These are phyloP conservation scores for Mongoloraphidia duomilia DNA, from an alignment of 2,888 invertebrate species.

Conservation along the genomic window DNA sequence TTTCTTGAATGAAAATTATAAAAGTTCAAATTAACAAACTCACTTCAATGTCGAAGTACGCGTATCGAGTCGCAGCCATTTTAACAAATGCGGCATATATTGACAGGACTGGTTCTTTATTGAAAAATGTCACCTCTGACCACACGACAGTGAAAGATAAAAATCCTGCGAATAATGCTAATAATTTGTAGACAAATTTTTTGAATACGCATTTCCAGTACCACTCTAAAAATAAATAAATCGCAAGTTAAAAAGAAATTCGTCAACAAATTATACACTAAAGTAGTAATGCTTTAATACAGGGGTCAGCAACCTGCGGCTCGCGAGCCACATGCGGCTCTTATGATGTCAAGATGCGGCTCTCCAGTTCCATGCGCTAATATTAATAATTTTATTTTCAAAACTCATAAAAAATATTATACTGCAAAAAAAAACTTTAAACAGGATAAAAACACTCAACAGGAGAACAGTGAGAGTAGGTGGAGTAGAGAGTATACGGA, in stretches of 20 bases:
- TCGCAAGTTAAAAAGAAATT: neutral
- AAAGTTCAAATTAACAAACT: slow-evolving; percentile 14
- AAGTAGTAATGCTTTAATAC: neutral
- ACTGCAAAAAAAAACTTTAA: too few relatives aligned
- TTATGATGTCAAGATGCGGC: too few relatives aligned
- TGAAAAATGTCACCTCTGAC: slow-evolving; percentile 98
- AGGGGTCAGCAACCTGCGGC: too few relatives aligned
- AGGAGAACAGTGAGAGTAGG: too few relatives aligned
- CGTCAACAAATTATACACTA: slow-evolving; percentile 1
- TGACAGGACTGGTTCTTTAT: slow-evolving; percentile 79
- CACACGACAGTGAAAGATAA: slow-evolving; percentile 91
- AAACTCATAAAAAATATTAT: too few relatives aligned
- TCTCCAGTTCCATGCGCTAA: too few relatives aligned
- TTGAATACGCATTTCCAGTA: slow-evolving; percentile 85
- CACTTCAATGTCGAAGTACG: slow-evolving; percentile 91
- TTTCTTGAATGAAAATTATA: too few relatives aligned
- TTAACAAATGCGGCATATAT: slow-evolving; percentile 91
- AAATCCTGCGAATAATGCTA: slow-evolving; percentile 56
- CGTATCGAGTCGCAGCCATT: slow-evolving; percentile 63
- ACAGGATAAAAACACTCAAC: too few relatives aligned
- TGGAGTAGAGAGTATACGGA: too few relatives aligned
- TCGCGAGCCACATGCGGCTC: too few relatives aligned
- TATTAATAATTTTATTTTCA: too few relatives aligned
- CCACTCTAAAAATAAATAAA: slow-evolving; percentile 59
- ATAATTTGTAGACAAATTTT: slow-evolving; percentile 57